Base-by-base conservation (phyloP, 2,888 invertebrate genomes). In the Drosophila pseudotakahashii region DNA sequence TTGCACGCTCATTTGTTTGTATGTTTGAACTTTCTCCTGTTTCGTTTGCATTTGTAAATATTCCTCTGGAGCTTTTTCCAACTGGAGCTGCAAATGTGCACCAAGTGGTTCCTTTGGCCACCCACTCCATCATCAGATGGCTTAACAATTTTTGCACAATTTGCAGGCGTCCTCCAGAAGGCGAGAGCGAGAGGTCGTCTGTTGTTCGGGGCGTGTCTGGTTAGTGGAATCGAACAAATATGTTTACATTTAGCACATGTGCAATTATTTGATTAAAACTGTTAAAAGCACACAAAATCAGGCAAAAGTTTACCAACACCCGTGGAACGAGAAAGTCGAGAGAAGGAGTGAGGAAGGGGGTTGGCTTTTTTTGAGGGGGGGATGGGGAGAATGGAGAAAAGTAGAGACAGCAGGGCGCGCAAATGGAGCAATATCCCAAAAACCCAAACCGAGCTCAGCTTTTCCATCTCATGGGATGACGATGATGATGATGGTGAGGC, bases 241-340 rank as follows among this genome's bases (percentile, higher is more conserved):
- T 90, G 90, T 90, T 90, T 90, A 87, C 90, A 87, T 81, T 90
- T 89, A 90, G 89, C 90, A 90, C 90, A 90, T 90, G 89, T 89
- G 89, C 90, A 90, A 90, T 89, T 90, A 90, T 90, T 90, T 90
- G 90, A 90, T 90, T 90, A 89, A 85, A 90, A 90, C 90, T 90
- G 90, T 88, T 89, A 89, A 90, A 88, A 89, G 83, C 82, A 88
- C 89, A 90, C 89, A 89, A 89, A 89, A 89, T 88, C 89, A 89
- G 81, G 79, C 87, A 87, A 87, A 88, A 85, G 84, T 84, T 88
- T 79, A 76, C 79, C 79, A 78, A 84, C 82, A 82, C 78, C 79
- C 81, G 47, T 58, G 62, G 45, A 64, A 42, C 36, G 45, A 53
- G 37, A 32, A 32, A 54, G 39, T 37, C 19, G 36, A 41, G 23